Evolutionary conservation across 2,797 vertebrate species (phyloP), one percentile per base, ranked within the genome.

Genomic region (Coccyzus lansbergi): DNA sequence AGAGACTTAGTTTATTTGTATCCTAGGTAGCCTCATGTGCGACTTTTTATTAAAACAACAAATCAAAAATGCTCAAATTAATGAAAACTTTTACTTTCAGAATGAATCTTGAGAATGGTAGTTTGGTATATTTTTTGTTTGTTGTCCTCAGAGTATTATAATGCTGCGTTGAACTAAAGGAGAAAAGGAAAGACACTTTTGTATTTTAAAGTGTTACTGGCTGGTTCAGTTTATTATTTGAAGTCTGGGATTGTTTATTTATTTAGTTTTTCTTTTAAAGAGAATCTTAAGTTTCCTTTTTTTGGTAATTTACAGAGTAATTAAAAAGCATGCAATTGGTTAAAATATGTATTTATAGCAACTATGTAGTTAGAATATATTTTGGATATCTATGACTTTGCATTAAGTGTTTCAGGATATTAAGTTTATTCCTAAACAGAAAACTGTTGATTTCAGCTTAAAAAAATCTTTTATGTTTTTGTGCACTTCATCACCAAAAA

Each of bases 191-290:
- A 84, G 85, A 94, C 60, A 93, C 67, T 96, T 94, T 21, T 68
- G 7, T 93, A 80, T 92, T 95, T 96, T 97, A 97, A 97, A 97
- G 96, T 98, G 97, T 98, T 94, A 98, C 98, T 99, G 99, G 98
- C 99, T 98, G 99, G 99, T 97, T 98, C 99, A 99, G 98, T 98
- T 96, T 95, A 88, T 96, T 91, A 70, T 92, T 96, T 96, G 80
- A 78, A 94, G 76, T 96, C 90, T 92, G 56, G 36, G 69, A 92
- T 94, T 97, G 92, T 98, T 98, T 98, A 98, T 99, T 99, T 98
- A 99, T 98, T 98, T 97, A 72, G 76, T 91, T 94, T 86, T 95
- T 91, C 63, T 96, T 97, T 96, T 90, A 93, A 97, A 96, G 93
- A 94, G 33, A 93, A 96, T 92, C 94, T 86, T 68, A 24, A 44